phyloP scores from a whole-genome alignment of 1,140 invertebrate species.

The Akabosia matsudoensis region DNA sequence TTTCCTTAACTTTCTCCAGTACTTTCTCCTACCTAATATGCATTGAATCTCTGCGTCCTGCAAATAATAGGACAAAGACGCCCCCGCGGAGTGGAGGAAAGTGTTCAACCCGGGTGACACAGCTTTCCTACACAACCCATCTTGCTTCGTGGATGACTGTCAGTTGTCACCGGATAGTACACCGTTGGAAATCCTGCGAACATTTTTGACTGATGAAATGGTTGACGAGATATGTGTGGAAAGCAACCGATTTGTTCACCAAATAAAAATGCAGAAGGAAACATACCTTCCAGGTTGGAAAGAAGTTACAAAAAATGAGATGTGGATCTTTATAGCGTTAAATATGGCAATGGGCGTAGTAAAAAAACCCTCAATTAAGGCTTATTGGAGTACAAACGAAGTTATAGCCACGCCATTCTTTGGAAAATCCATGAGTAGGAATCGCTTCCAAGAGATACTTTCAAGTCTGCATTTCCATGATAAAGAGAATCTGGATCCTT shows the following conservation, averaged over 20 bases:
- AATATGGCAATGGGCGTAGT: not conserved
- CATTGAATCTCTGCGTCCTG: too few species aligned
- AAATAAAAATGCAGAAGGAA: not conserved
- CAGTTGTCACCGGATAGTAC: not conserved
- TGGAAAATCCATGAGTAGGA: not conserved
- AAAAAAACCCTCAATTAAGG: not conserved
- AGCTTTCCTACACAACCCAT: not conserved
- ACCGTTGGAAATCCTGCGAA: not conserved
- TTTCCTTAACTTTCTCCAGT: too few species aligned
- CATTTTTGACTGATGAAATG: not conserved
- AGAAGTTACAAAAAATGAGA: not conserved
- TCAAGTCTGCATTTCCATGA: constrained; percentile 43
- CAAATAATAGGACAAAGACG: not conserved
- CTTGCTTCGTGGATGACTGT: not conserved
- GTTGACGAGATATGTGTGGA: not conserved
- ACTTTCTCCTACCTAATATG: too few species aligned
- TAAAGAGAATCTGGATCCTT: not conserved
- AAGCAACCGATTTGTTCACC: not conserved
- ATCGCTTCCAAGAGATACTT: constrained; percentile 35
- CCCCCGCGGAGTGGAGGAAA: not conserved
- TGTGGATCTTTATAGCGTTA: not conserved
- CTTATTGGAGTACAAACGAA: not conserved
- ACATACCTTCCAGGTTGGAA: not conserved
- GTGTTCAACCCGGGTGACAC: not conserved
- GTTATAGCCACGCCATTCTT: not conserved